Evolutionary conservation across 2,888 invertebrate genomes (phyloP), one percentile per base, ranked within the genome.

Genomic region (Carterocephalus palaemon): DNA sequence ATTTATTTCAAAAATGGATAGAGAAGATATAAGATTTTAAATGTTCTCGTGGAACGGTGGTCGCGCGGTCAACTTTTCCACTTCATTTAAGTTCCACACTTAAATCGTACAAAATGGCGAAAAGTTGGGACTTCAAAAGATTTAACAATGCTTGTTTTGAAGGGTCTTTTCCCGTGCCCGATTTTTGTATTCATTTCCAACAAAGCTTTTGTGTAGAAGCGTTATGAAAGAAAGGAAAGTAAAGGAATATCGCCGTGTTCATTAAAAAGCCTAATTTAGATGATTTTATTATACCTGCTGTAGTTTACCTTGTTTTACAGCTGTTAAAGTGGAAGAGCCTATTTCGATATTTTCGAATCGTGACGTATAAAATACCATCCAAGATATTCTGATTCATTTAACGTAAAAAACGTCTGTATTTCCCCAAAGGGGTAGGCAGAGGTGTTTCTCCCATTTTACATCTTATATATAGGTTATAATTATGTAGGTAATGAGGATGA

Each of bases 61-160:
- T 75, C 64, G 60, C 68, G 51, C 65, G 77, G 81, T 76, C 77
- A 83, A 84, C 80, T 84, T 84, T 81, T 78, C 79, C 75, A 81
- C 83, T 85, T 85, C 82, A 84, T 84, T 85, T 83, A 83, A 84
- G 80, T 85, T 84, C 74, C 73, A 70, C 76, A 72, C 81, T 84
- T 80, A 83, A 81, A 80, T 76, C 75, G 77, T 77, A 77, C 77
- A 71, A 78, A 81, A 85, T 79, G 79, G 75, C 70, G 65, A 66
- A 79, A 84, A 83, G 79, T 85, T 83, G 70, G 55, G 65, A 75
- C 73, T 79, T 77, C 70, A 73, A 75, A 84, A 84, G 83, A 83
- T 83, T 83, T 84, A 83, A 84, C 84, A 84, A 83, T 81, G 79
- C 79, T 80, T 79, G 78, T 82, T 83, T 78, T 72, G 75, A 76